phyloP scores from a whole-genome alignment of 92 coral and sea anemone species.

The Scolanthus callimorphus region DNA sequence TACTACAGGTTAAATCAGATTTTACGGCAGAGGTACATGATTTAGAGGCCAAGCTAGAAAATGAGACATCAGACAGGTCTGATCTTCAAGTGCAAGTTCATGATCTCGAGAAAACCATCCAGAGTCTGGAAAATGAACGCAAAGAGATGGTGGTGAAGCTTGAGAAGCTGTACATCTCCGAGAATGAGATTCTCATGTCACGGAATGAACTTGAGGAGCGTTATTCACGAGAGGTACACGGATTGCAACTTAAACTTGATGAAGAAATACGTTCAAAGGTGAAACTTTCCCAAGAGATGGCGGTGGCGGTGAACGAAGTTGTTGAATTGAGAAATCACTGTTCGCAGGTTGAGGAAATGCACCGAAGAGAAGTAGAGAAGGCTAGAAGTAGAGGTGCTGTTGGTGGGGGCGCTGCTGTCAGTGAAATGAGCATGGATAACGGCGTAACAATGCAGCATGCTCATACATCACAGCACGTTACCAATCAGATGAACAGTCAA shows the following conservation, averaged over 20 bases:
- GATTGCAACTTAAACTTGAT: slow-evolving; percentile 44
- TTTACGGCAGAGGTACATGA: slow-evolving; percentile 55
- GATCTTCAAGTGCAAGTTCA: slow-evolving; percentile 56
- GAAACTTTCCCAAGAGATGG: slow-evolving; percentile 58
- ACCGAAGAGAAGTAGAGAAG: slow-evolving; percentile 45
- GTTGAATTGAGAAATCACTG: slow-evolving; percentile 47
- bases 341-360: slow-evolving; percentile 47
- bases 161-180: slow-evolving; percentile 64
- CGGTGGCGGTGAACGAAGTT: slow-evolving; percentile 58
- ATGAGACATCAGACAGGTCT: slow-evolving; percentile 39
- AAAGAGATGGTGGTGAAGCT: slow-evolving; percentile 67
- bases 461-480: slow-evolving; percentile 1
- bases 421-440: not conserved
- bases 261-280: slow-evolving; percentile 57
- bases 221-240: slow-evolving; percentile 55
- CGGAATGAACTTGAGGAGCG: slow-evolving; percentile 50
- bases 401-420: slow-evolving; percentile 30
- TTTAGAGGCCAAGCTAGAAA: slow-evolving; percentile 49
- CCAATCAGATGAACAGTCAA: slow-evolving; percentile 2
- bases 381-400: slow-evolving; percentile 29
- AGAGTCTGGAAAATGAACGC: slow-evolving; percentile 61
- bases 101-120: slow-evolving; percentile 34
- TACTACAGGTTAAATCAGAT: slow-evolving; percentile 41
- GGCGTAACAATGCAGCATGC: slow-evolving; percentile 6
- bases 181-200: slow-evolving; percentile 49